Conservation (phyloP, 2,113 vertebrate genomes). For the Stigmatopora nigra region DNA sequence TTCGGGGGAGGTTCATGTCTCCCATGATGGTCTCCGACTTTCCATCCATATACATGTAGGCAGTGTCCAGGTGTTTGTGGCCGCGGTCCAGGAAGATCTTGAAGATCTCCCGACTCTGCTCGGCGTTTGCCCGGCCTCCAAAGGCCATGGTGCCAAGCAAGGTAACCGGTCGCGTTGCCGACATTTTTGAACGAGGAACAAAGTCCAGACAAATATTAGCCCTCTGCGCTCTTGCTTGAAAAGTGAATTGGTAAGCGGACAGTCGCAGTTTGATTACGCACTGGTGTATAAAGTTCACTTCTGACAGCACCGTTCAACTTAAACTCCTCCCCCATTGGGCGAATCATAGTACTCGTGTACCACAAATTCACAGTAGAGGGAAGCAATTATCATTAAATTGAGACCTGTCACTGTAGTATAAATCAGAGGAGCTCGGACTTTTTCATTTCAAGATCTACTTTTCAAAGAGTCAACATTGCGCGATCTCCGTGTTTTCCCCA, state of each 20-base stretch:
- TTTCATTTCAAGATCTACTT: too few relatives aligned
- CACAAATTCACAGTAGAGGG: neutral
- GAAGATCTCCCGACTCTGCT: conserved; percentile 69
- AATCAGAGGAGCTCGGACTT: too few relatives aligned
- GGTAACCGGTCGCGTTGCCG: conserved; percentile 55
- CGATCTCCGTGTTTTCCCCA: too few relatives aligned
- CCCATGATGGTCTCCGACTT: conserved; percentile 82
- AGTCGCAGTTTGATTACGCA: conserved; percentile 2
- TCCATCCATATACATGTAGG: conserved; percentile 80
- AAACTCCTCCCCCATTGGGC: neutral
- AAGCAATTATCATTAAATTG: neutral
- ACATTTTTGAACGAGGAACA: conserved; percentile 51
- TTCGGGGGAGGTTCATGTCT: conserved; percentile 66
- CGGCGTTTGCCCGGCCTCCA: conserved; percentile 73
- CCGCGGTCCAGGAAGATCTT: conserved; percentile 72
- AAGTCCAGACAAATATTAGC: neutral
- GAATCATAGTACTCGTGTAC: neutral
- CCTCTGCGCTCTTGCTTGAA: neutral
- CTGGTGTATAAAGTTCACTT: neutral
- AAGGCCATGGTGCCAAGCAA: conserved; percentile 86
- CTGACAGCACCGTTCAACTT: neutral
- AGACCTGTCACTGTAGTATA: neutral
- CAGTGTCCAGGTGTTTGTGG: conserved; percentile 77
- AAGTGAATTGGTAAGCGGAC: conserved; percentile 1
- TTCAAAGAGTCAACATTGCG: too few relatives aligned